A percentile compares a stretch with the other conserved stretches of the same genome.
phyloP scores from a whole-genome alignment of 2,113 vertebrate species.

The Miniopterus natalensis region DNA sequence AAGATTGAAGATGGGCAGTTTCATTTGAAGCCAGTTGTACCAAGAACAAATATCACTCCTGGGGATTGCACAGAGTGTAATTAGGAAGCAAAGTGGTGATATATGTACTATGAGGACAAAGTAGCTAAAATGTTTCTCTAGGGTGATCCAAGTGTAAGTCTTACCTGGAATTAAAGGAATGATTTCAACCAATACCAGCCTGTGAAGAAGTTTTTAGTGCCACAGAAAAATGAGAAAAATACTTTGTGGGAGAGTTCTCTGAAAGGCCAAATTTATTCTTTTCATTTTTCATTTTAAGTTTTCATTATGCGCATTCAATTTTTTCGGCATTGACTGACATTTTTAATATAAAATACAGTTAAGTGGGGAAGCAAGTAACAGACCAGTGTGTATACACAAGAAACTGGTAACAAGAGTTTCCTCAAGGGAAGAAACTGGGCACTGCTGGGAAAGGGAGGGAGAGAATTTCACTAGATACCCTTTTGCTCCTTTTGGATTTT shows the following conservation, averaged over 20 bases:
- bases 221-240: background rate
- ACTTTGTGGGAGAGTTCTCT: background rate
- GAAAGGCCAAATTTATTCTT: background rate
- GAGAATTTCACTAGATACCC: background rate
- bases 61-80: background rate
- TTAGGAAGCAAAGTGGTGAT: background rate
- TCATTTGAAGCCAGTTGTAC: background rate
- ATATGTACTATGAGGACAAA: background rate
- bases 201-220: background rate
- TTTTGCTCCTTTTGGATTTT: background rate
- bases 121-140: background rate
- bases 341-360: background rate
- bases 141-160: background rate
- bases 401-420: background rate
- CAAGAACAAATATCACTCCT: background rate
- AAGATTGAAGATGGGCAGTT: conserved; percentile 31
- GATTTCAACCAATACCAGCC: background rate
- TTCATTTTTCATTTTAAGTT: background rate
- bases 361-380: background rate
- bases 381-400: background rate
- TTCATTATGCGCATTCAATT: background rate
- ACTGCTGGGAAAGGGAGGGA: background rate
- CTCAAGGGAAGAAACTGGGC: background rate
- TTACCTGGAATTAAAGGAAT: background rate
- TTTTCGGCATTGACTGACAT: background rate